Conservation (phyloP, 2,797 vertebrate genomes). For the Sitta carolinensis region DNA sequence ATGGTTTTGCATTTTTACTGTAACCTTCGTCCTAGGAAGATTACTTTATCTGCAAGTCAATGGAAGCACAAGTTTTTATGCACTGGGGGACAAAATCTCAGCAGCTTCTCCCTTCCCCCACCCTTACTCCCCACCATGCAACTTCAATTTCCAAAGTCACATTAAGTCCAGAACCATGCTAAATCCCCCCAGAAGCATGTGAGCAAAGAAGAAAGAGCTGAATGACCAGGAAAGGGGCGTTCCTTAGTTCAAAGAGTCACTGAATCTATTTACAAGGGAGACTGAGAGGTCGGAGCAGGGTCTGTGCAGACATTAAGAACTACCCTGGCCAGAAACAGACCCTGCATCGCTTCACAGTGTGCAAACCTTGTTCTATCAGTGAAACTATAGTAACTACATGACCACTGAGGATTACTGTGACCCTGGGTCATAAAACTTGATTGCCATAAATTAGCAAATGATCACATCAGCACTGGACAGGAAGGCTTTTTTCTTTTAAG, state of each 20-base stretch:
- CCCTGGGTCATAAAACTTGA: slow-evolving; percentile 58
- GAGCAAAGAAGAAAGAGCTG: not conserved
- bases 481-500: not conserved
- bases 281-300: not conserved
- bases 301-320: not conserved
- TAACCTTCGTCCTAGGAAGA: slow-evolving; percentile 1
- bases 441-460: slow-evolving; percentile 31
- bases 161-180: not conserved
- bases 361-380: slow-evolving; percentile 41
- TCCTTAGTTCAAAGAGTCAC: slow-evolving; percentile 40
- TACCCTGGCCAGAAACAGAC: not conserved
- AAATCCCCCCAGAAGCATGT: not conserved
- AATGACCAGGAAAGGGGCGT: not conserved
- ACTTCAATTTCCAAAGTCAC: not conserved
- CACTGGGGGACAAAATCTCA: not conserved
- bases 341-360: not conserved
- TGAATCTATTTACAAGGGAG: not conserved
- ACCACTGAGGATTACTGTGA: slow-evolving; percentile 43
- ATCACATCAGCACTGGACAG: not conserved
- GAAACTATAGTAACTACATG: slow-evolving; percentile 66
- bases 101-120: not conserved
- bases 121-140: not conserved
- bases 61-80: not conserved
- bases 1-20: not conserved
- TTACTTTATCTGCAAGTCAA: slow-evolving; percentile 11